Base-by-base conservation (phyloP, 2,888 invertebrate species). In the Pammene fasciana region DNA sequence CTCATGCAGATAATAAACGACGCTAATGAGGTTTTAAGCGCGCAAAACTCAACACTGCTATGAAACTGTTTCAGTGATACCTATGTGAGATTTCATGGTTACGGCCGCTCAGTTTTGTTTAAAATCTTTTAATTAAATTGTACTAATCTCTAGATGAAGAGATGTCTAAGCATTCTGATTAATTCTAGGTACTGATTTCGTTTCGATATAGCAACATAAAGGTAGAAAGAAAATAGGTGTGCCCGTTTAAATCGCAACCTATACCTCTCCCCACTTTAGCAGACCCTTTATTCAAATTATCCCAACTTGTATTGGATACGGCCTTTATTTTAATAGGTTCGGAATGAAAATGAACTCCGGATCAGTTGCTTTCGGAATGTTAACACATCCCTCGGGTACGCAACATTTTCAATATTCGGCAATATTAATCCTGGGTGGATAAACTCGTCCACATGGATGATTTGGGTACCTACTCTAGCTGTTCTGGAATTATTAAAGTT, bases 371-470 rank as follows among this genome's bases (percentile, higher is more conserved):
- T 52, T 43, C 34, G 48, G 14, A 50, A 41, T 55, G 54, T 43
- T 6, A 34, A 26, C 18, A 16, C 46, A 10, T 48, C 38, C 14
- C 45, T 34, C 26, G 60, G 9, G 18, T 11, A 18, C 13, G 52
- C 45, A 67, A 60, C 26, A 61, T 46, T 61, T 55, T 55, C 46
- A 67, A 61, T 67, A 67, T 61, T 46, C 54, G n/a, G 14, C 18
- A 18, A 46, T 55, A 56, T 46, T 54, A 48, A 62, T 56, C 56
- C 48, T 10, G 11, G 41, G 48, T 26, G 61, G 46, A 14, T 48
- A 46, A 16, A 14, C 36, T 48, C 13, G 9, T 26, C 43, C 18
- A 11, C 18, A 36, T 36, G 34, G n/a, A 54, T 59, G 55, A 67
- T 46, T 66, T 26, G 48, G 10, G 14, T 41, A 48, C 4, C 8